Evolutionary conservation across 2,888 invertebrate species (phyloP), one percentile per base, ranked within the genome.

Genomic region (Catocala nupta): DNA sequence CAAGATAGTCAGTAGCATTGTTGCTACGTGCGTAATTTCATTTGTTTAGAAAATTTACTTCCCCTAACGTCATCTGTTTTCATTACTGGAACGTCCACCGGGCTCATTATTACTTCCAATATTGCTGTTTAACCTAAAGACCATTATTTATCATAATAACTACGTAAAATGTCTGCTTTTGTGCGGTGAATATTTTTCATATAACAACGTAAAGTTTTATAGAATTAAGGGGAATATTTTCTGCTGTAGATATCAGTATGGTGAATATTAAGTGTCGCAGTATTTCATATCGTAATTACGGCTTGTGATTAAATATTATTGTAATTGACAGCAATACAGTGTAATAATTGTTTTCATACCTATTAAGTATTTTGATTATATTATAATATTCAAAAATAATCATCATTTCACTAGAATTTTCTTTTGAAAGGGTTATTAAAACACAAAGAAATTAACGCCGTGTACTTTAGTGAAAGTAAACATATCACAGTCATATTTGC

Each of bases 71-170:
- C 82, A 84, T 84, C 77, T 77, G 81, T 85, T 84, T 83, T 85
- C 83, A 83, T 85, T 85, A 85, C 70, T 72, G 63, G 58, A 59
- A 70, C 81, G 79, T 83, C 80, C 80, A 78, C 79, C 59, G 68
- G 68, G 73, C 78, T 83, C 80, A 81, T 83, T 83, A 83, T 81
- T 82, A 76, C 78, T 80, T 76, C 72, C 76, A 84, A 84, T 84
- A 81, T 81, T 77, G 74, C 75, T 79, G 68, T 78, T 79, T 67
- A 74, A 69, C 72, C 67, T 75, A 75, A 77, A 78, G 65, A 76
- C 75, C 79, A 82, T 84, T 81, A 82, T 83, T 84, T 83, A 81
- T 81, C 73, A 75, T 81, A 78, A 83, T 80, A 78, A 73, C 62
- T 65, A 49, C 58, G 58, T 52, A 66, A 54, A 60, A 68, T 70